These are phyloP conservation scores for Rissa tridactyla DNA, from an alignment of 2,113 vertebrate species.

Conservation along the genomic window DNA sequence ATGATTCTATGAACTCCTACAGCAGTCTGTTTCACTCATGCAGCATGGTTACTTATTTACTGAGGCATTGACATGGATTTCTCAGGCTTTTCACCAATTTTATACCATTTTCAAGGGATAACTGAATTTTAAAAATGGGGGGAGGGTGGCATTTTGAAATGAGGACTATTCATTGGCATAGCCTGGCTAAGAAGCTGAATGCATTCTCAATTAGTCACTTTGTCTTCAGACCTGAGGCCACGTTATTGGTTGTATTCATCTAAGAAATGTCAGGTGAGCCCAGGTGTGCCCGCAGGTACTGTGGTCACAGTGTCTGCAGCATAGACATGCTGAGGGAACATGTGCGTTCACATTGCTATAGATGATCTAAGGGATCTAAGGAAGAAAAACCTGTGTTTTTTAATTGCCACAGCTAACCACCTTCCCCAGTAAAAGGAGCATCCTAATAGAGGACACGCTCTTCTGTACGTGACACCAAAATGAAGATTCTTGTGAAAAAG, in stretches of 20 bases:
- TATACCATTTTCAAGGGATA: not conserved
- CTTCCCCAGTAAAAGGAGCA: not conserved
- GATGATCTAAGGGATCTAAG: not conserved
- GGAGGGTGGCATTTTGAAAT: not conserved
- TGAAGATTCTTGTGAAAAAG: not conserved
- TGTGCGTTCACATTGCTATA: not conserved
- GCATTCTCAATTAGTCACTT: not conserved
- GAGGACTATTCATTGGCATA: not conserved
- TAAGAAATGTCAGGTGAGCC: not conserved
- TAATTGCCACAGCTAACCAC: not conserved
- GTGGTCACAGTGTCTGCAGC: not conserved
- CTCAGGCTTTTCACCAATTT: not conserved
- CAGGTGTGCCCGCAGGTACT: not conserved
- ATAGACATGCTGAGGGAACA: not conserved
- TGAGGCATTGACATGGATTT: not conserved
- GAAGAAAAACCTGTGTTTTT: not conserved
- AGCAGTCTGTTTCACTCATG: not conserved
- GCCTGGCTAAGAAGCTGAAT: not conserved
- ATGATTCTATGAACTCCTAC: not conserved
- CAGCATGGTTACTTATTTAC: not conserved
- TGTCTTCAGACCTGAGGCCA: not conserved
- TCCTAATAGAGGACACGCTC: not conserved
- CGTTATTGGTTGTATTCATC: not conserved
- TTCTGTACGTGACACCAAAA: not conserved
- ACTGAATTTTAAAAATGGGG: not conserved